phyloP scores from a whole-genome alignment of 2,888 invertebrate species.

The Cylloceria caligata region DNA sequence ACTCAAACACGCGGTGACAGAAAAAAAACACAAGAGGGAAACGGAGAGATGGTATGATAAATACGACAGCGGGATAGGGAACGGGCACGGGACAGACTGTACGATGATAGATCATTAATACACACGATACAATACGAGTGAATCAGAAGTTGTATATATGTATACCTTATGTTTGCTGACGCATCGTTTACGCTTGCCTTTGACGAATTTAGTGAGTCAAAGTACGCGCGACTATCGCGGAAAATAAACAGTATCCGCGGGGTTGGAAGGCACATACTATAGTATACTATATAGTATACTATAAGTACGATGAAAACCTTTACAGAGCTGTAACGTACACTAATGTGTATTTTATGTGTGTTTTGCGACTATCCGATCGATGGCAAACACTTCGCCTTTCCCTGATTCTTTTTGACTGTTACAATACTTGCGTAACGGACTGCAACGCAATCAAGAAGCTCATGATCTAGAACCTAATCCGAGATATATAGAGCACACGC shows the following conservation, averaged over 20 bases:
- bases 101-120: slow-evolving; percentile 6
- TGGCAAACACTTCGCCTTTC: too few relatives aligned
- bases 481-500: too few relatives aligned
- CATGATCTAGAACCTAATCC: too few relatives aligned
- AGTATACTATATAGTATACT: too few relatives aligned
- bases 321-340: too few relatives aligned
- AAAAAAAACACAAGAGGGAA: slow-evolving; percentile 27
- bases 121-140: neutral
- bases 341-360: too few relatives aligned
- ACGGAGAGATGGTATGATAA: slow-evolving; percentile 17
- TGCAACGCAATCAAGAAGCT: neutral
- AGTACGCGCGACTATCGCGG: slow-evolving; percentile 45
- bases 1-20: slow-evolving; percentile 2
- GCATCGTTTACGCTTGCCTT: slow-evolving; percentile 58
- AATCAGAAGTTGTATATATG: neutral
- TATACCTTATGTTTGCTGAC: slow-evolving; percentile 44
- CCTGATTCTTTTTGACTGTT: too few relatives aligned
- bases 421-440: neutral
- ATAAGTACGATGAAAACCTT: neutral
- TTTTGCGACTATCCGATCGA: too few relatives aligned
- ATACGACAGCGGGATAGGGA: neutral
- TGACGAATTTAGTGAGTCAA: slow-evolving; percentile 67
- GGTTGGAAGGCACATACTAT: neutral
- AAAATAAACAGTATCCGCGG: slow-evolving; percentile 1
- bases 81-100: slow-evolving; percentile 13